phyloP scores from a whole-genome alignment of 1,140 invertebrate genomes.

The Aphaenogaster rudis region DNA sequence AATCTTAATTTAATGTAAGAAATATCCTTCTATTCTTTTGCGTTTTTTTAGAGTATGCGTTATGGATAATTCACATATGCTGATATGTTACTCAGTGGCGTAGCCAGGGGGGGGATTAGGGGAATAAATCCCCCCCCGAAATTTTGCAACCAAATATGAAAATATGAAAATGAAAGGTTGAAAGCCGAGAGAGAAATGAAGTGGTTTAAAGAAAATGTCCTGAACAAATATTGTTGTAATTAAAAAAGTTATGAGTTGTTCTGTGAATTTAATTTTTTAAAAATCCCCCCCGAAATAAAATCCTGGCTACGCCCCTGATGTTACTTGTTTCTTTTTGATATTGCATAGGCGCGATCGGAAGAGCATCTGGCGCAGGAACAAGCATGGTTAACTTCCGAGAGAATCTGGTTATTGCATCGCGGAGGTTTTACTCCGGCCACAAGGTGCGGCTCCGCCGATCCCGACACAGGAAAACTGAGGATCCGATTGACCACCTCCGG shows the following conservation, averaged over 20 bases:
- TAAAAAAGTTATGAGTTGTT: too few relatives aligned
- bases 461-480: slow-evolving; percentile 89
- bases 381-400: slow-evolving; percentile 93
- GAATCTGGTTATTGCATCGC: slow-evolving; percentile 96
- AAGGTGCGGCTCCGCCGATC: slow-evolving; percentile 87
- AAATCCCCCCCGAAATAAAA: too few relatives aligned
- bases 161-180: too few relatives aligned
- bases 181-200: too few relatives aligned
- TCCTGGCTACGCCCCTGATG: too few relatives aligned
- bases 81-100: not conserved
- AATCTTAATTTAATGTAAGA: not conserved
- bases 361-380: slow-evolving; percentile 93
- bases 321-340: not conserved
- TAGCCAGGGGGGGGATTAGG: too few relatives aligned
- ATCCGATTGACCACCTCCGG: slow-evolving; percentile 93
- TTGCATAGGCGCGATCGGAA: slow-evolving; percentile 92
- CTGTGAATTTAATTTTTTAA: too few relatives aligned
- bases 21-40: not conserved
- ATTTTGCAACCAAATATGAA: too few relatives aligned
- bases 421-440: slow-evolving; percentile 95
- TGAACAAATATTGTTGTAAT: too few relatives aligned
- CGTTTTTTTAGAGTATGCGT: not conserved
- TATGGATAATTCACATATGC: not conserved
- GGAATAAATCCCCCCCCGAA: too few relatives aligned
- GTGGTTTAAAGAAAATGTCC: too few relatives aligned